phyloP scores from a whole-genome alignment of 2,797 vertebrate species.

The Brachymystax lenok region DNA sequence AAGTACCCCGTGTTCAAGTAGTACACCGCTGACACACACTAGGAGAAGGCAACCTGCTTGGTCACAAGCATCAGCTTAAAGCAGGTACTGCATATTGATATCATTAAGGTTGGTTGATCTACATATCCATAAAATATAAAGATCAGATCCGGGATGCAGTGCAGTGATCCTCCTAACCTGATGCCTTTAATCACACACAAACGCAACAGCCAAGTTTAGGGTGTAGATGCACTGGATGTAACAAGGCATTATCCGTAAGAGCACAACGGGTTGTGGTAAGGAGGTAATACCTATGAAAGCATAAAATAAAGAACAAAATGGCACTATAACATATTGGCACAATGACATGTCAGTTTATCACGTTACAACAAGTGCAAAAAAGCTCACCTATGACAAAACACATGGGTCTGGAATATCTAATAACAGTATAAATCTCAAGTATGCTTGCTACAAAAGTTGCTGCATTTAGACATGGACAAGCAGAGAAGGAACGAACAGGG shows the following conservation, averaged over 20 bases:
- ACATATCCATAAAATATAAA: not conserved
- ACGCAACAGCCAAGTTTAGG: conserved; percentile 45
- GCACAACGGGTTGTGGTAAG: conserved; percentile 64
- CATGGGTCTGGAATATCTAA: conserved; percentile 25
- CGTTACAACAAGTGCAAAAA: conserved; percentile 38
- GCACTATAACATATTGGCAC: conserved; percentile 63
- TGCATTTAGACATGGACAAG: conserved; percentile 36
- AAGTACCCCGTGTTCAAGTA: conserved; percentile 36
- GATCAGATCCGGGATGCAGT: conserved; percentile 22
- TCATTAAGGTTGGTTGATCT: conserved; percentile 29
- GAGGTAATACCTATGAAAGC: conserved; percentile 28
- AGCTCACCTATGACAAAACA: conserved; percentile 40
- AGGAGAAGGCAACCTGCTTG: conserved; percentile 56
- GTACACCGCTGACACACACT: conserved; percentile 24
- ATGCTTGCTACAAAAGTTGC: conserved; percentile 22
- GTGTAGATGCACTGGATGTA: conserved; percentile 18
- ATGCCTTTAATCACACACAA: conserved; percentile 40
- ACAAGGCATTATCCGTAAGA: conserved; percentile 69
- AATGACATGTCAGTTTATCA: conserved; percentile 44
- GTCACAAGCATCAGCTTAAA: conserved; percentile 53
- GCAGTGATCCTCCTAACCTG: conserved; percentile 28
- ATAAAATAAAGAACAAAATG: conserved; percentile 39
- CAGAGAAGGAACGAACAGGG: conserved; percentile 10
- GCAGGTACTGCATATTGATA: conserved; percentile 51
- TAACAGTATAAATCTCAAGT: conserved; percentile 36